Evolutionary conservation across 2,888 invertebrate genomes (phyloP).

Genomic region (Drosophila dives): DNA sequence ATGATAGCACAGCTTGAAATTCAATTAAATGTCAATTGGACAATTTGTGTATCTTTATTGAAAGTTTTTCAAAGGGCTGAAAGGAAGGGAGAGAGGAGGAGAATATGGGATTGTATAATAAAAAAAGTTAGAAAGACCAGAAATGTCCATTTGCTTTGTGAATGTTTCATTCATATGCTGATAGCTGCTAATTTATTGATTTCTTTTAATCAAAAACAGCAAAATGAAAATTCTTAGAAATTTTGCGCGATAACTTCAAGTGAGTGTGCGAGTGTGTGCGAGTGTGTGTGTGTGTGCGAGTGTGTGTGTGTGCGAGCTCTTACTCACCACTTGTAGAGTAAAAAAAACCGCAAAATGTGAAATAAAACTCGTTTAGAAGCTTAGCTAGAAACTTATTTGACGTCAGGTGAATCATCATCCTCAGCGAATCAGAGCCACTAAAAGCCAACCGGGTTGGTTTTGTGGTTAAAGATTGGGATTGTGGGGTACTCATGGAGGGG

Average conservation of each 20-base stretch:
- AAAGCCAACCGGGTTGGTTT: not conserved
- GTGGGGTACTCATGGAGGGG: not conserved
- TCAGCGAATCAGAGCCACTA: constrained; percentile 15
- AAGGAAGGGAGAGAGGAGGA: not conserved
- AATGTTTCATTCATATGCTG: constrained; percentile 51
- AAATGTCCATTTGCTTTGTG: constrained; percentile 46
- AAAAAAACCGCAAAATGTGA: constrained; percentile 44
- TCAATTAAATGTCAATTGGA: constrained; percentile 61
- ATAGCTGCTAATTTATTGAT: constrained; percentile 70
- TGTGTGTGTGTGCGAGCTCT: constrained; percentile 15
- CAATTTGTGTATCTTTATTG: constrained; percentile 34
- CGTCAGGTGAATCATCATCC: constrained; percentile 53
- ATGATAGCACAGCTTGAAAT: constrained; percentile 40
- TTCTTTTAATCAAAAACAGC: constrained; percentile 63
- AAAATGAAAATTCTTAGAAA: constrained; percentile 64
- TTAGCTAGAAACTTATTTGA: constrained; percentile 40
- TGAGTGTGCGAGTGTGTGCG: constrained; percentile 14
- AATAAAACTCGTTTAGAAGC: constrained; percentile 65
- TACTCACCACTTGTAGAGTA: constrained; percentile 38
- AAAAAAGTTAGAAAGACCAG: constrained; percentile 16
- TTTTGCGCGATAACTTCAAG: constrained; percentile 52
- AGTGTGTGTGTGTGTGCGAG: constrained; percentile 12
- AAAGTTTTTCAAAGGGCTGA: not conserved
- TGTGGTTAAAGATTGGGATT: not conserved
- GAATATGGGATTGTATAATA: not conserved